These are phyloP conservation scores for Merluccius polli DNA, from an alignment of 2,797 vertebrate species.

Conservation along the genomic window DNA sequence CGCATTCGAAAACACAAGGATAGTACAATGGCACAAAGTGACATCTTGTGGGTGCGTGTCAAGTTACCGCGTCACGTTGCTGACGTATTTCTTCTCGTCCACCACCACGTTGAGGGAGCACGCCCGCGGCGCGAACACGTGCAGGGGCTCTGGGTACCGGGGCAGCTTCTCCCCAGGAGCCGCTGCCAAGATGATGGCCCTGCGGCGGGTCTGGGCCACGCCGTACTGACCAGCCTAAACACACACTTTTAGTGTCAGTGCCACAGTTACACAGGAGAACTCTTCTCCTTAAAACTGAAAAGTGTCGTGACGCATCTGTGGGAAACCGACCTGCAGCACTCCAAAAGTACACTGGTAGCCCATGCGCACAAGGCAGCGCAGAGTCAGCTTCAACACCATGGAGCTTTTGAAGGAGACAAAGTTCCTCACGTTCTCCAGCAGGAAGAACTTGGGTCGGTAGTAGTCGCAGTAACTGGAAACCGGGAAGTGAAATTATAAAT, in stretches of 20 bases:
- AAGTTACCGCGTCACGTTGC: conserved; percentile 89
- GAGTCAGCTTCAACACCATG: conserved; percentile 94
- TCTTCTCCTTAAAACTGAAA: not conserved
- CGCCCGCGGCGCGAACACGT: conserved; percentile 91
- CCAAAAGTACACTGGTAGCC: conserved; percentile 98
- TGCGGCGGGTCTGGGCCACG: conserved; percentile 88
- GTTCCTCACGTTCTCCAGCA: conserved; percentile 94
- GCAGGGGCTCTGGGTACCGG: conserved; percentile 88
- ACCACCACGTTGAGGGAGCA: conserved; percentile 92
- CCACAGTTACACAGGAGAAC: not conserved
- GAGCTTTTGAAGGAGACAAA: conserved; percentile 96
- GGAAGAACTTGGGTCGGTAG: conserved; percentile 92
- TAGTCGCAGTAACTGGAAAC: conserved; percentile 91
- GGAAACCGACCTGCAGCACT: conserved; percentile 83
- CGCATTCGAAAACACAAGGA: too few species aligned
- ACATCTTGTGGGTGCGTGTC: too few species aligned
- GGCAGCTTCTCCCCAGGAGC: conserved; percentile 93
- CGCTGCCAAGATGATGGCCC: conserved; percentile 90
- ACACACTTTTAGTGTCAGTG: not conserved
- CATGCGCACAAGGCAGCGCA: conserved; percentile 94
- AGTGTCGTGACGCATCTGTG: not conserved
- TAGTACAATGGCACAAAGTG: too few species aligned
- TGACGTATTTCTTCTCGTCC: conserved; percentile 91
- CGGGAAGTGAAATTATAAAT: not conserved
- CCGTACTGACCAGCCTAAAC: conserved; percentile 92